Conservation (phyloP, 2,113 vertebrate genomes). For the Chaetodon auriga region DNA sequence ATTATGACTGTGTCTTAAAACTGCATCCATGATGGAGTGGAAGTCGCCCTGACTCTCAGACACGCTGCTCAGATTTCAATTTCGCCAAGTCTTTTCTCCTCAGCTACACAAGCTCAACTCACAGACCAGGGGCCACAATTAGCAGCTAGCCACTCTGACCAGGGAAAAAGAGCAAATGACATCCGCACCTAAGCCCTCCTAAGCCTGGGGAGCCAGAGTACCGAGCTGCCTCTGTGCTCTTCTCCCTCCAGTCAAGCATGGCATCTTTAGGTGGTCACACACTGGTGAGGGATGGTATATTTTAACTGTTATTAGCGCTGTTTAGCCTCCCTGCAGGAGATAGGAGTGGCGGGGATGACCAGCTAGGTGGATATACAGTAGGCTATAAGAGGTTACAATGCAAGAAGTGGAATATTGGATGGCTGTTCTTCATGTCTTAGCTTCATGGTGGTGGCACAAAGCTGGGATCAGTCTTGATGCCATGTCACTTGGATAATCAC, state of each 20-base stretch:
- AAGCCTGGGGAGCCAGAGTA: constrained; percentile 76
- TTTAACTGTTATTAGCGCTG: constrained; percentile 68
- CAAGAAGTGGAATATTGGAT: constrained; percentile 72
- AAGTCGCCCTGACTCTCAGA: constrained; percentile 75
- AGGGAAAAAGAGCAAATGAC: constrained; percentile 78
- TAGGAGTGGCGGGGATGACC: constrained; percentile 31
- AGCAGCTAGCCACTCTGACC: constrained; percentile 79
- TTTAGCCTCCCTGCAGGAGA: constrained; percentile 38
- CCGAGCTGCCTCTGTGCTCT: constrained; percentile 64
- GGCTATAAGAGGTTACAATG: constrained; percentile 58
- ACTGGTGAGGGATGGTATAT: constrained; percentile 58
- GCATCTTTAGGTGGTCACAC: constrained; percentile 69
- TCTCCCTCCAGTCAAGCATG: constrained; percentile 76
- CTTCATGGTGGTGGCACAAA: constrained; percentile 77
- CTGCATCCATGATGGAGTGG: constrained; percentile 53
- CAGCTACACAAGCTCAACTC: constrained; percentile 75
- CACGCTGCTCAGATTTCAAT: constrained; percentile 86
- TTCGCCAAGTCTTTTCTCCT: constrained; percentile 77
- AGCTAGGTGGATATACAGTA: constrained; percentile 64
- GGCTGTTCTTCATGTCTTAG: constrained; percentile 58
- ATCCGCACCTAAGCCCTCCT: constrained; percentile 83
- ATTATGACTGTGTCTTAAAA: constrained; percentile 73
- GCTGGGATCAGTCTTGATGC: constrained; percentile 77
- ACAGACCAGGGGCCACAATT: constrained; percentile 84
- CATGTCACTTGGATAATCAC: constrained; percentile 74